phyloP scores from a whole-genome alignment of 1,140 invertebrate species.

The Atopsyche davidsoni region DNA sequence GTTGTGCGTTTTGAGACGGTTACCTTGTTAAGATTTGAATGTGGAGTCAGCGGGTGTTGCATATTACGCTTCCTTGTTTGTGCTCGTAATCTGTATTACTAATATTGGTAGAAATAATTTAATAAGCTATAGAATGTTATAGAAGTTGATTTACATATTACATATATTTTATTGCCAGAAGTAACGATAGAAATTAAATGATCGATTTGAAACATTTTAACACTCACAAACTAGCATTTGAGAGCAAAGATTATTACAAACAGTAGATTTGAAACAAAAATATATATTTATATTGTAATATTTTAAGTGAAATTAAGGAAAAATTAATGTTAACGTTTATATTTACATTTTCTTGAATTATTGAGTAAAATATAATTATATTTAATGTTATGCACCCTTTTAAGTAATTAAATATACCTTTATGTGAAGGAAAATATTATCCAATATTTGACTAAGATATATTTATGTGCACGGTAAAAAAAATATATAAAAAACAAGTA shows the following conservation, averaged over 20 bases:
- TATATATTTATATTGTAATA: slow-evolving; percentile 8
- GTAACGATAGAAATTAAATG: not conserved
- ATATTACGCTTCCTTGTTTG: slow-evolving; percentile 19
- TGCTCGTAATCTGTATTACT: slow-evolving; percentile 24
- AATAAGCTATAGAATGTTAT: not conserved
- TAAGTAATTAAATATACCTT: slow-evolving; percentile 12
- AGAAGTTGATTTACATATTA: not conserved
- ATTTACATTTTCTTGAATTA: slow-evolving; percentile 23
- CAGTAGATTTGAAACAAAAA: slow-evolving; percentile 1
- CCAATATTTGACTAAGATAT: slow-evolving; percentile 21
- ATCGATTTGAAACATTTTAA: slow-evolving; percentile 2
- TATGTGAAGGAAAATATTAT: slow-evolving; percentile 16
- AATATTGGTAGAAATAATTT: slow-evolving; percentile 8
- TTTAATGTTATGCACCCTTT: slow-evolving; percentile 25
- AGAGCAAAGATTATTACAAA: not conserved
- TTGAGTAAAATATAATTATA: slow-evolving; percentile 13
- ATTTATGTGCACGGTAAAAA: slow-evolving; percentile 26
- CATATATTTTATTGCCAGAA: not conserved
- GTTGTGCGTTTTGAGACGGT: slow-evolving; percentile 20
- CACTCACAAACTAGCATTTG: not conserved
- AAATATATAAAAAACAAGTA: slow-evolving; percentile 15
- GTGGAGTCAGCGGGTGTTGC: slow-evolving; percentile 18
- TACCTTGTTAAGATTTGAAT: slow-evolving; percentile 23
- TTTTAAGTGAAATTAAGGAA: not conserved
- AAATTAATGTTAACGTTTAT: too few relatives aligned